These are phyloP conservation scores for Myripristis jacobus DNA, from an alignment of 2,797 vertebrate genomes.

Conservation along the genomic window DNA sequence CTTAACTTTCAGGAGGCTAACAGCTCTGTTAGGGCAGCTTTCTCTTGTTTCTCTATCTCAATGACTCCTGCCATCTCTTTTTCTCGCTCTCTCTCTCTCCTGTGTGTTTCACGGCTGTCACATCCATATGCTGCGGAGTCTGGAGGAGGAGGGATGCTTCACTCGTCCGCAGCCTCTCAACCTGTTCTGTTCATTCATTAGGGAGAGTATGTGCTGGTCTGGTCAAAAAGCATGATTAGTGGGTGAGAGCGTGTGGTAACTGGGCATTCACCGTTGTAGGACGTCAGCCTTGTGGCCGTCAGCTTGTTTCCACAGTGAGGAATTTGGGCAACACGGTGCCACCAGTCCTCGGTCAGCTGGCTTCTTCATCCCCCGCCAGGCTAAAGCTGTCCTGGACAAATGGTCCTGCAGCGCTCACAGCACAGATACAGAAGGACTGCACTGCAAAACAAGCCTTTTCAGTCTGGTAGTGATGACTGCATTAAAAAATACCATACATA, in stretches of 20 bases:
- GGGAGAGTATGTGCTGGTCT: slow-evolving; percentile 28
- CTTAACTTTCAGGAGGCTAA: slow-evolving; percentile 66
- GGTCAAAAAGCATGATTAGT: slow-evolving; percentile 40
- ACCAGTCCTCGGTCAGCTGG: slow-evolving; percentile 70
- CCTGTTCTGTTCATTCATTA: slow-evolving; percentile 61
- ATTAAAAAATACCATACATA: not conserved
- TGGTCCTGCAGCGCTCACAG: slow-evolving; percentile 67
- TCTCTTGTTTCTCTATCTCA: slow-evolving; percentile 50
- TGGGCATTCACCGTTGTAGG: slow-evolving; percentile 49
- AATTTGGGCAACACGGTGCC: slow-evolving; percentile 58
- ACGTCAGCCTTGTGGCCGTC: slow-evolving; percentile 60
- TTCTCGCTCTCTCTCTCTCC: slow-evolving; percentile 21
- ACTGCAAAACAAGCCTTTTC: slow-evolving; percentile 32
- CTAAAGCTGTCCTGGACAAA: slow-evolving; percentile 82
- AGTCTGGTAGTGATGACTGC: not conserved
- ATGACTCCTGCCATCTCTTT: slow-evolving; percentile 23
- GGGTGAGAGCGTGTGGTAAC: slow-evolving; percentile 61
- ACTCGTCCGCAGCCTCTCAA: slow-evolving; percentile 56
- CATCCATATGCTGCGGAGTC: slow-evolving; percentile 69
- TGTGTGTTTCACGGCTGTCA: slow-evolving; percentile 72
- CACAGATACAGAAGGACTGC: slow-evolving; percentile 43
- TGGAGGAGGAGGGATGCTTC: slow-evolving; percentile 50
- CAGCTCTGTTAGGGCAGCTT: slow-evolving; percentile 55
- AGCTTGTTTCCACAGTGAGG: slow-evolving; percentile 73
- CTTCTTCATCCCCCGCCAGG: slow-evolving; percentile 73